Evolutionary conservation across 2,113 vertebrate genomes (phyloP).

Genomic region (Pluvialis apricaria): DNA sequence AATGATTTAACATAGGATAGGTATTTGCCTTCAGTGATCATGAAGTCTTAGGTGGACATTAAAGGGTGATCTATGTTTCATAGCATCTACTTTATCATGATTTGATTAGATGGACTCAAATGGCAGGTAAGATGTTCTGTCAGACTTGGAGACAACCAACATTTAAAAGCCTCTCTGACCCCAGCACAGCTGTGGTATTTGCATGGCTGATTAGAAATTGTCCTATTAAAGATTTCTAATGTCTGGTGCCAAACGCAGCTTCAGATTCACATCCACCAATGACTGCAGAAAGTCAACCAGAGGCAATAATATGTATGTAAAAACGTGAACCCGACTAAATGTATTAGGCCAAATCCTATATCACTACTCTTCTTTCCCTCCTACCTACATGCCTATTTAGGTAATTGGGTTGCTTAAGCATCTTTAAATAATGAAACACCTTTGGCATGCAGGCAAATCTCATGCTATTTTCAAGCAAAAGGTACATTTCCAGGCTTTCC

Average conservation of each 20-base stretch:
- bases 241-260: background rate
- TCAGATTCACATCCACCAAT: background rate
- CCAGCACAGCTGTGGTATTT: background rate
- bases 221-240: background rate
- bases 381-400: background rate
- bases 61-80: background rate
- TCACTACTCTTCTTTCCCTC: background rate
- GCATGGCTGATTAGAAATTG: background rate
- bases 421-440: background rate
- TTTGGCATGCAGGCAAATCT: background rate
- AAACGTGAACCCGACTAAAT: background rate
- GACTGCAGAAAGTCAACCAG: background rate
- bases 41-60: background rate
- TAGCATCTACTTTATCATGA: background rate
- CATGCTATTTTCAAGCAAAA: background rate
- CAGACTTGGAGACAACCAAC: background rate
- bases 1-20: background rate
- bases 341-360: background rate
- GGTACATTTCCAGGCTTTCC: background rate
- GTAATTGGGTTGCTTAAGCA: background rate
- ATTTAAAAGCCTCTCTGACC: background rate
- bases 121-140: background rate
- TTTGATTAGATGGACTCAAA: background rate
- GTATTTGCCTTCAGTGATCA: background rate
- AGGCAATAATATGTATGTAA: background rate